phyloP scores from a whole-genome alignment of 2,888 invertebrate genomes.

The Helobdella robusta region DNA sequence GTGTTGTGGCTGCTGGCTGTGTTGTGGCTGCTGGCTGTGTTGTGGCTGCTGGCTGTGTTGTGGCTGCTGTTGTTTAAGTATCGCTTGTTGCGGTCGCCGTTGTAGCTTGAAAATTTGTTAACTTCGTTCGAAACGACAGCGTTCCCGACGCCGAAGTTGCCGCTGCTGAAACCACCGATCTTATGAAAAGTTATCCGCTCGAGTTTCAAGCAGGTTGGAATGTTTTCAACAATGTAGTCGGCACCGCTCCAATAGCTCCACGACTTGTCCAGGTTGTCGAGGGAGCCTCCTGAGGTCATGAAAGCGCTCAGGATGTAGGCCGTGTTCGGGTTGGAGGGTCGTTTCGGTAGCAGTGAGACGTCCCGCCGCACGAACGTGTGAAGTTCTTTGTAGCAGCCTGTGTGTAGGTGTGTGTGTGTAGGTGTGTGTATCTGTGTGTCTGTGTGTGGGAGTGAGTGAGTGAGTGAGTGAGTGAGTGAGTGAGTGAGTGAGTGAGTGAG shows the following conservation, averaged over 20 bases:
- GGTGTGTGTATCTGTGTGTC: too few relatives aligned
- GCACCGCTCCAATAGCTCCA: conserved; percentile 44
- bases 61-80: too few relatives aligned
- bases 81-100: too few relatives aligned
- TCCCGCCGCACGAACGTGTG: conserved; percentile 33
- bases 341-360: conserved; percentile 39
- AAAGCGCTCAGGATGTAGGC: conserved; percentile 41
- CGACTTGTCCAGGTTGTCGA: conserved; percentile 37
- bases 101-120: too few relatives aligned
- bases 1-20: too few relatives aligned
- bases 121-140: too few relatives aligned
- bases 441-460: neutral
- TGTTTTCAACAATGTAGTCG: conserved; percentile 40
- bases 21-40: too few relatives aligned
- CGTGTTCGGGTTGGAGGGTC: conserved; percentile 40
- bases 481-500: neutral
- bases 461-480: neutral
- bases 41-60: too few relatives aligned
- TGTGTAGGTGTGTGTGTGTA: neutral
- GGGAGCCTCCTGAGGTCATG: conserved; percentile 38
- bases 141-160: conserved; percentile 6
- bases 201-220: conserved; percentile 40
- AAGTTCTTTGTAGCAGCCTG: conserved; percentile 32
- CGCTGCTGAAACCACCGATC: conserved; percentile 15
- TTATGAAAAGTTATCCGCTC: conserved; percentile 41